Conservation (phyloP, 2,888 invertebrate species). For the Troglohyphantes excavatus region DNA sequence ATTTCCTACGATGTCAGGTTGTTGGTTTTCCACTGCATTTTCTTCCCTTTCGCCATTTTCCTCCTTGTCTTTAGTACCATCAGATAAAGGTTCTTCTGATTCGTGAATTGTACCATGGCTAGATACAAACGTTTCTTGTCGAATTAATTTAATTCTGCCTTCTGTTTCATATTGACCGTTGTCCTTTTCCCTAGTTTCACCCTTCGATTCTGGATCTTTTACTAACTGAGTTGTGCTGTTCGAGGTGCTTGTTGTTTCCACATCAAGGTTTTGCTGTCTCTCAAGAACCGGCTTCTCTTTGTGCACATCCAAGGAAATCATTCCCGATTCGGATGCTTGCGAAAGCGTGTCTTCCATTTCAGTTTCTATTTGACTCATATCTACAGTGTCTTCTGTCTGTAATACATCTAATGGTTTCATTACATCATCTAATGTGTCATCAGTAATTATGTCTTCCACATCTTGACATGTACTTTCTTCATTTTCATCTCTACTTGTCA, state of each 20-base stretch:
- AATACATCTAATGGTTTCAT: constrained; percentile 25
- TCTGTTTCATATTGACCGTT: background rate
- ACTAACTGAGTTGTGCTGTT: background rate
- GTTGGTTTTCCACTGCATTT: background rate
- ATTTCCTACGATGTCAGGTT: background rate
- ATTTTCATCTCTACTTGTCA: constrained; percentile 50
- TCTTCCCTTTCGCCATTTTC: background rate
- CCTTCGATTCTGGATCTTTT: background rate
- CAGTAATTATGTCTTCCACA: constrained; percentile 61
- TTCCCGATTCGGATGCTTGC: constrained; percentile 16
- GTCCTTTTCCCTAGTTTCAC: background rate
- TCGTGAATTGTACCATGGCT: background rate
- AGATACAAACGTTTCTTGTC: constrained; percentile 54
- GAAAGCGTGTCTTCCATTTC: constrained; percentile 35
- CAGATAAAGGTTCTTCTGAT: background rate
- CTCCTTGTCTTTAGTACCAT: background rate
- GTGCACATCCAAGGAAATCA: constrained; percentile 9
- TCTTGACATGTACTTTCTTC: constrained; percentile 69
- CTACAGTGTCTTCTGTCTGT: constrained; percentile 14
- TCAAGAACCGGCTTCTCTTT: constrained; percentile 49
- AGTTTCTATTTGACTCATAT: background rate
- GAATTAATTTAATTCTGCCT: background rate
- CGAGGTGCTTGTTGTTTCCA: constrained; percentile 41
- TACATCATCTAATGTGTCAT: constrained; percentile 51
- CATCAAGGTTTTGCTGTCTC: constrained; percentile 34